Evolutionary conservation across 2,888 invertebrate genomes (phyloP), one percentile per base, ranked within the genome.

Genomic region (Chloroclysta siterata): DNA sequence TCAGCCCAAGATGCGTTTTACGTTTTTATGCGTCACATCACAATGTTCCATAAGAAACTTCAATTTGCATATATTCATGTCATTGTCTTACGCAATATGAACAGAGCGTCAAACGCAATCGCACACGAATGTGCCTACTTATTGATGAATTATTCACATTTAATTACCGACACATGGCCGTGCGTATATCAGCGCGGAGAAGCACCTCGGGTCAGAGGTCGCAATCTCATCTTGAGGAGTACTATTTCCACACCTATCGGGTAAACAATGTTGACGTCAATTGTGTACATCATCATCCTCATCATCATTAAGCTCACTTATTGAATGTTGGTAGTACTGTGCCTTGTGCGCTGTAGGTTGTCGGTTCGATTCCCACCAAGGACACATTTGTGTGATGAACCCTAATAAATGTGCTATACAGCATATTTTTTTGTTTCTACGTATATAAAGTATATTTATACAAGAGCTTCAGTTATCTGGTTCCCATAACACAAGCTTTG

Each of bases 141-240:
- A 50, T 50, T 33, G 46, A 54, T 46, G 33, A 33, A 36, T 54
- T 47, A 48, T 46, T 14, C 41, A 60, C 47, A 41, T 48, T 42
- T 63, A 61, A 51, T 65, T 13, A 41, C 8, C 36, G 17, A 36
- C 64, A 65, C 62, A 65, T 68, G 64, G 51, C 36, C 60, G 41
- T 14, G 29, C 39, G 61, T 51, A 60, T 56, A 56, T 60, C 58
- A 39, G 55, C 61, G 60, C 70, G 60, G 64, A 57, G 58, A 62
- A 69, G 57, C 53, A 54, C 50, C 57, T 60, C 50, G 41, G 53
- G 15, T 17, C 56, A 29, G 48, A 15, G 63, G 59, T 59, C 63
- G 8, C 51, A 0, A 14, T 28, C 50, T 10, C 33, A 29, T 54
- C 14, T 41, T 17, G 10, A 10, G 10, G n/a, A 53, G 44, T 54